Conservation (phyloP, 2,797 vertebrate species). For the Pelochelys cantorii region DNA sequence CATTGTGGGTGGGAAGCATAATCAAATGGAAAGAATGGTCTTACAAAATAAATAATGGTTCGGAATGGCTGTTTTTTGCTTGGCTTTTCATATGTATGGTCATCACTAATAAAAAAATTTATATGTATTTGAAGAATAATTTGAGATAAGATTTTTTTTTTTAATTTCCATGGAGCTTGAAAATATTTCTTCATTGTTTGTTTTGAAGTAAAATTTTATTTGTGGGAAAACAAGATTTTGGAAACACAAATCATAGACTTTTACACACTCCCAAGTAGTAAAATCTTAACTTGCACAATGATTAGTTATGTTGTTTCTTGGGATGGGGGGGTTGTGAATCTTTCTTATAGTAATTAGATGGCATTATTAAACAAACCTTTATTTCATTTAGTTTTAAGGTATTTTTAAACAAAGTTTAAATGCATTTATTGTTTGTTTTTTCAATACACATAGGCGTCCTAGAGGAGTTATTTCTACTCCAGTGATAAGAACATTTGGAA, state of each 20-base stretch:
- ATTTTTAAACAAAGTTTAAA: background rate
- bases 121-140: constrained; percentile 6
- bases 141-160: too few species aligned
- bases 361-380: background rate
- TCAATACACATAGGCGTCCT: constrained; percentile 81
- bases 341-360: background rate
- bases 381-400: background rate
- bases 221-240: background rate
- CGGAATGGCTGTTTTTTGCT: background rate
- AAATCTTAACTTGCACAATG: background rate
- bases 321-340: background rate
- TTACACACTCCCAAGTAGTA: background rate
- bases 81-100: background rate
- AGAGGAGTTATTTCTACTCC: constrained; percentile 95
- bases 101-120: background rate
- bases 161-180: constrained; percentile 19
- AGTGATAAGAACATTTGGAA: constrained; percentile 93
- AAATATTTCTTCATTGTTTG: background rate
- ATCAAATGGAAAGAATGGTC: background rate
- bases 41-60: background rate
- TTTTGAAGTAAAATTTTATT: constrained; percentile 8
- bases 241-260: background rate
- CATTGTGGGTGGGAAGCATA: background rate
- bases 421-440: constrained; percentile 40
- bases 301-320: background rate